Conservation (phyloP, 2,888 invertebrate genomes). For the Ormia ochracea region DNA sequence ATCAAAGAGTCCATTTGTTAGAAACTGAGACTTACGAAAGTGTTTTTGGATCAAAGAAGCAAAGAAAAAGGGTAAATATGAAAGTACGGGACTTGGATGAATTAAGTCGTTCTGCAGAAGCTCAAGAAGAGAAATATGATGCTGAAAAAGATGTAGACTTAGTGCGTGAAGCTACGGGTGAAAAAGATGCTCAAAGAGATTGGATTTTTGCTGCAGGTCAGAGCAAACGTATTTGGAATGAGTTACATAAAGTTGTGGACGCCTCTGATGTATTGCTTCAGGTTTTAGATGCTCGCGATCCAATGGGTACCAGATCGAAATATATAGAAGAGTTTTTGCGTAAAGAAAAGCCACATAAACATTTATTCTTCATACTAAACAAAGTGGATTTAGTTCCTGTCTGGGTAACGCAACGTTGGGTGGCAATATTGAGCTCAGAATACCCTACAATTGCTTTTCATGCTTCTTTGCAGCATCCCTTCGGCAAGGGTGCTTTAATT, state of each 20-base stretch:
- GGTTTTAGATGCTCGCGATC: conserved; percentile 97
- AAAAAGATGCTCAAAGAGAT: conserved; percentile 89
- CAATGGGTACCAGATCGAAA: conserved; percentile 95
- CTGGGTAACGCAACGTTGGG: conserved; percentile 99
- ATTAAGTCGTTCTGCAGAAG: conserved; percentile 84
- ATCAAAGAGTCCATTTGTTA: conserved; percentile 93
- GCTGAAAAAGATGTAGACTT: conserved; percentile 89
- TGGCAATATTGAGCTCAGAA: conserved; percentile 93
- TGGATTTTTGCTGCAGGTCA: conserved; percentile 97
- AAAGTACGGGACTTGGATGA: conserved; percentile 86
- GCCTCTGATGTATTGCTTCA: conserved; percentile 98
- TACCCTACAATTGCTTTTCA: conserved; percentile 99
- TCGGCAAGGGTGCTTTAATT: conserved; percentile 97
- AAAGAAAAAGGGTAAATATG: conserved; percentile 92
- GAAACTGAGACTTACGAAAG: conserved; percentile 96
- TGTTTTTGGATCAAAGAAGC: conserved; percentile 96
- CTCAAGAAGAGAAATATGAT: conserved; percentile 86
- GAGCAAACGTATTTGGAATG: conserved; percentile 98
- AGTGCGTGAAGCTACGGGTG: conserved; percentile 87
- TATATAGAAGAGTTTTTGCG: conserved; percentile 94
- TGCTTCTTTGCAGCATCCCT: conserved; percentile 98
- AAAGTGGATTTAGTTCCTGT: conserved; percentile 97
- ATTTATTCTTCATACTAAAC: conserved; percentile 96
- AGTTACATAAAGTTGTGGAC: conserved; percentile 98
- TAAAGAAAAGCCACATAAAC: conserved; percentile 97